Conservation (phyloP, 2,113 vertebrate genomes). For the Ammospiza nelsoni region DNA sequence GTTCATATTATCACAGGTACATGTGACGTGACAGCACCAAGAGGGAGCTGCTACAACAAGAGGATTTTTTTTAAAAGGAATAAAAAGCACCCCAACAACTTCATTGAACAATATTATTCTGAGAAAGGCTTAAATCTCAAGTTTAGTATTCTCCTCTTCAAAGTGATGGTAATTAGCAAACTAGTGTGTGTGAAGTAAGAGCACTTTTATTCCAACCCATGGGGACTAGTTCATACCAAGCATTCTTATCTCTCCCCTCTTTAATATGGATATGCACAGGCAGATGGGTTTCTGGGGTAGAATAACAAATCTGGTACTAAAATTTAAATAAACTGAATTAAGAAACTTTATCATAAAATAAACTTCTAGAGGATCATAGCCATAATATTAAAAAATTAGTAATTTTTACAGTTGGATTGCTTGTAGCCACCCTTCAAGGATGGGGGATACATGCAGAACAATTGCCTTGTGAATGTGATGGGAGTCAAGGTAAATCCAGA, state of each 20-base stretch:
- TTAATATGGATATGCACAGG: not conserved
- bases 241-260: not conserved
- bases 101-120: not conserved
- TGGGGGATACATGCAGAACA: not conserved
- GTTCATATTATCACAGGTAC: not conserved
- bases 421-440: not conserved
- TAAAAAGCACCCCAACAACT: not conserved
- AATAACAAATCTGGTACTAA: not conserved
- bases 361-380: not conserved
- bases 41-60: not conserved
- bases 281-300: not conserved
- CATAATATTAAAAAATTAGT: not conserved
- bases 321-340: conserved; percentile 13
- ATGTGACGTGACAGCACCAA: not conserved
- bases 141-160: not conserved
- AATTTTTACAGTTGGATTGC: not conserved
- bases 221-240: not conserved
- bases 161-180: conserved; percentile 25
- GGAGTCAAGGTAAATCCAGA: not conserved
- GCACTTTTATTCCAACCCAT: not conserved
- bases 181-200: not conserved
- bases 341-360: not conserved
- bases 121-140: not conserved
- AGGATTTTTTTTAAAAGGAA: not conserved
- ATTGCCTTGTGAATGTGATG: not conserved